These are phyloP conservation scores for Gryllus bimaculatus DNA, from an alignment of 1,140 invertebrate genomes.

Conservation along the genomic window DNA sequence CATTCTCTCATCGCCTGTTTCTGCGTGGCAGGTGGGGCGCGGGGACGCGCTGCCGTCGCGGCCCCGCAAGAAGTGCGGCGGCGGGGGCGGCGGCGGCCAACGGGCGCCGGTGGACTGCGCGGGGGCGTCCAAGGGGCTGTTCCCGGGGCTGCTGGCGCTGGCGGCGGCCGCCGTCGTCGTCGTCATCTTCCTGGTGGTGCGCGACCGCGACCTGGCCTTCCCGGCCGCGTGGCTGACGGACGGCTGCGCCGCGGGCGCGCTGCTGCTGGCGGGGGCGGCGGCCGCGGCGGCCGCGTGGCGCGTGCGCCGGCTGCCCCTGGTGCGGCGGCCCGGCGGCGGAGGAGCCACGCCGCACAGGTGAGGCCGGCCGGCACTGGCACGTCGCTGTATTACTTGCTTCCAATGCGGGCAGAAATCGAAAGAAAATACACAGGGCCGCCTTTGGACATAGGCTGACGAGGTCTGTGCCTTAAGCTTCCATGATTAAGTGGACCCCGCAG, in stretches of 20 bases:
- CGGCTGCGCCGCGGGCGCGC: slow-evolving; percentile 38
- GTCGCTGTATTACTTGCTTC: no score
- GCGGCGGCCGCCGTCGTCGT: slow-evolving; percentile 50
- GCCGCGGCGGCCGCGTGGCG: slow-evolving; percentile 35
- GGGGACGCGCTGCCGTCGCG: neutral
- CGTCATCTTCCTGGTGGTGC: slow-evolving; percentile 53
- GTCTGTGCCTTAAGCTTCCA: no score
- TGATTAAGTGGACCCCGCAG: no score
- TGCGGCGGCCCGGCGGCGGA: slow-evolving; percentile 35
- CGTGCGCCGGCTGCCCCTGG: slow-evolving; percentile 40
- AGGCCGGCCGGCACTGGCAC: slow-evolving; percentile 30
- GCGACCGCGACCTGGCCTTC: slow-evolving; percentile 43
- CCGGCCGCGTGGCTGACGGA: slow-evolving; percentile 37
- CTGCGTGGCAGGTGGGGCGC: neutral
- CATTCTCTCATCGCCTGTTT: no score
- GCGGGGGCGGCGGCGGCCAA: slow-evolving; percentile 16
- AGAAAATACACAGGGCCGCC: no score
- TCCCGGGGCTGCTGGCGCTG: slow-evolving; percentile 49
- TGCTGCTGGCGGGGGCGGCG: slow-evolving; percentile 32
- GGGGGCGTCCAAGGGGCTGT: slow-evolving; percentile 49
- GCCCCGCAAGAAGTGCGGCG: slow-evolving; percentile 9
- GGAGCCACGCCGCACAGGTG: slow-evolving; percentile 33
- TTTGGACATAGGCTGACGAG: no score
- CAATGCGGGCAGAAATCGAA: no score
- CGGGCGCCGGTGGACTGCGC: slow-evolving; percentile 39